A percentile compares a stretch with the other conserved stretches of the same genome.
phyloP scores from a whole-genome alignment of 2,888 invertebrate species.

The Drosophila peninsularis region DNA sequence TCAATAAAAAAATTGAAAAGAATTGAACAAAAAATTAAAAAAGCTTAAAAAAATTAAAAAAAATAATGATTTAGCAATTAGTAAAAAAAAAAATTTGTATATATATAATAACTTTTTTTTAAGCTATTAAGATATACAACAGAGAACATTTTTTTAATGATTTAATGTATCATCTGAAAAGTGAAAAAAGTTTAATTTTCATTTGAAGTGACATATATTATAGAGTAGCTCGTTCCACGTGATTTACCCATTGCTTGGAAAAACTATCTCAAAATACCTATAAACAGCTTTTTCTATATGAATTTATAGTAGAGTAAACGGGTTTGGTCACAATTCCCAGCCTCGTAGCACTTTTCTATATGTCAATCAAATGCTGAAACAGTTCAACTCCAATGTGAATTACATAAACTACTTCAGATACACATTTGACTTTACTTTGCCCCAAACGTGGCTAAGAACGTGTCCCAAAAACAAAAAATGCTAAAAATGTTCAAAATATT shows the following conservation, averaged over 20 bases:
- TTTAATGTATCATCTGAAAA: neutral
- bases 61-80: neutral
- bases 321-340: neutral
- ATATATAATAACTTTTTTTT: neutral
- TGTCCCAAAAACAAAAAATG: neutral
- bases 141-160: too few species aligned
- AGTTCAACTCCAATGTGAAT: neutral
- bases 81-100: neutral
- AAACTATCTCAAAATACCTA: neutral
- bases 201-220: neutral
- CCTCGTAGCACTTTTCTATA: neutral
- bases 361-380: neutral
- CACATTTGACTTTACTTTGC: neutral
- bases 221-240: neutral
- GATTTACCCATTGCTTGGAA: neutral
- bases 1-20: neutral
- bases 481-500: slow-evolving; percentile 28
- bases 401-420: neutral
- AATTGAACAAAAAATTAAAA: neutral
- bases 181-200: neutral
- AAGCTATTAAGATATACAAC: neutral
- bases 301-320: neutral
- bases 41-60: neutral
- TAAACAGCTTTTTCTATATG: neutral
- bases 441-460: neutral